A percentile compares a stretch with the other conserved stretches of the same genome.
Conservation (phyloP, 2,888 invertebrate species). For the Metellina segmentata region DNA sequence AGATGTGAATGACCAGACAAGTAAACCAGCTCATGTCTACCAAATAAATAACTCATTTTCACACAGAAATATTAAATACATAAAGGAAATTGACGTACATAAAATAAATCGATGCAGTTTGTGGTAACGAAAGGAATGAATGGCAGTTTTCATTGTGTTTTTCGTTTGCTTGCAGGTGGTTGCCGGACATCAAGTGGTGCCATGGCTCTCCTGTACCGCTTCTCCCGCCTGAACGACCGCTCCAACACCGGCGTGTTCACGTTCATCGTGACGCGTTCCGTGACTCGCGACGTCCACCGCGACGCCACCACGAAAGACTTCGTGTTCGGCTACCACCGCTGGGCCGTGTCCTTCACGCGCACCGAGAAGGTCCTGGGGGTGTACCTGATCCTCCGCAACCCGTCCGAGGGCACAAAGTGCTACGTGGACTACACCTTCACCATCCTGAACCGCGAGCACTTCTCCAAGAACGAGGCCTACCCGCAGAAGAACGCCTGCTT, state of each 20-base stretch:
- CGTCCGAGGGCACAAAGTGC: constrained; percentile 86
- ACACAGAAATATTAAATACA: too few species aligned
- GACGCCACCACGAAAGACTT: constrained; percentile 92
- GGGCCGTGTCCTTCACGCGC: constrained; percentile 90
- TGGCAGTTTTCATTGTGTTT: too few species aligned
- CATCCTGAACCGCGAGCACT: constrained; percentile 89
- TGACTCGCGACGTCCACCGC: constrained; percentile 88
- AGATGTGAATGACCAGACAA: too few species aligned
- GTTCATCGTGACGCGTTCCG: constrained; percentile 89
- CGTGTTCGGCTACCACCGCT: constrained; percentile 90
- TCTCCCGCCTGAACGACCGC: constrained; percentile 90
- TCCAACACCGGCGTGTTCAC: constrained; percentile 89
- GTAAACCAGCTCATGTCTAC: too few species aligned
- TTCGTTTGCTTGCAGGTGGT: constrained; percentile 13
- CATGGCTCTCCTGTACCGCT: constrained; percentile 90
- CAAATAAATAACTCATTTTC: too few species aligned
- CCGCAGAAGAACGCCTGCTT: constrained; percentile 84
- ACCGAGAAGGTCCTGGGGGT: constrained; percentile 89
- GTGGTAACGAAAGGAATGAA: too few species aligned
- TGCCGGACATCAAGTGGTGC: constrained; percentile 18
- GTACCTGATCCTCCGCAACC: constrained; percentile 89
- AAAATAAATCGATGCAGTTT: too few species aligned
- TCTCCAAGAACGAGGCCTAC: constrained; percentile 90
- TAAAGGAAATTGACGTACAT: too few species aligned
- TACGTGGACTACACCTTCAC: constrained; percentile 91